A percentile compares a stretch with the other conserved stretches of the same genome.
Conservation (phyloP, 2,888 invertebrate genomes). For the Dascillus cervinus region DNA sequence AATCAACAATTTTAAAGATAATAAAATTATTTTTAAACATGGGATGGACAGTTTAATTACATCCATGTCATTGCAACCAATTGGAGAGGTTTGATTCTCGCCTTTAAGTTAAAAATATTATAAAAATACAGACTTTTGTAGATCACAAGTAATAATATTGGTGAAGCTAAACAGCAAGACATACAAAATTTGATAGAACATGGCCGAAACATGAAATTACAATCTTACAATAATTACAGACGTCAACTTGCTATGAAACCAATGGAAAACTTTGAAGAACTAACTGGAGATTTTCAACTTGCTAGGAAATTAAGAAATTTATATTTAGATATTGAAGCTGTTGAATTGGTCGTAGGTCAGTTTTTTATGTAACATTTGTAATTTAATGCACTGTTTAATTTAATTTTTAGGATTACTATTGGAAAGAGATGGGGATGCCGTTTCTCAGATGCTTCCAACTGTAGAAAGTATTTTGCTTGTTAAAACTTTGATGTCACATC, state of each 20-base stretch:
- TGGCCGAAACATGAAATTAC: slow-evolving; percentile 3
- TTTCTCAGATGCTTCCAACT: slow-evolving; percentile 7
- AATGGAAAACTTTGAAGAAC: slow-evolving; percentile 8
- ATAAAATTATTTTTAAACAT: slow-evolving; percentile 6
- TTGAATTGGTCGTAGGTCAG: slow-evolving; percentile 11
- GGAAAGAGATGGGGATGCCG: slow-evolving; percentile 4
- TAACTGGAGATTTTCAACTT: slow-evolving; percentile 6
- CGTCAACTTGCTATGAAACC: slow-evolving; percentile 8
- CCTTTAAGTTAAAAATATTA: not conserved
- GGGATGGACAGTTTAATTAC: slow-evolving; percentile 5
- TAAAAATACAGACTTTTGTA: not conserved
- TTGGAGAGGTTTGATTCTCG: slow-evolving; percentile 6
- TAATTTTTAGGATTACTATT: slow-evolving; percentile 7
- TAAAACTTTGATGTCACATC: no score
- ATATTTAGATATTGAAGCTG: slow-evolving; percentile 9
- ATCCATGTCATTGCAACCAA: slow-evolving; percentile 5
- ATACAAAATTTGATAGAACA: slow-evolving; percentile 6
- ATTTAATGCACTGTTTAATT: no score
- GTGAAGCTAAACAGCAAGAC: not conserved
- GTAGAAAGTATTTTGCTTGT: no score
- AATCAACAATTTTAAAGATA: no score
- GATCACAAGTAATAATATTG: slow-evolving; percentile 5
- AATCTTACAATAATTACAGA: slow-evolving; percentile 11
- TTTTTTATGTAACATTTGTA: no score
- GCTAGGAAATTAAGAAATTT: slow-evolving; percentile 6